Evolutionary conservation across 2,113 vertebrate species (phyloP), one percentile per base, ranked within the genome.

Genomic region (Bubo blakistoni): DNA sequence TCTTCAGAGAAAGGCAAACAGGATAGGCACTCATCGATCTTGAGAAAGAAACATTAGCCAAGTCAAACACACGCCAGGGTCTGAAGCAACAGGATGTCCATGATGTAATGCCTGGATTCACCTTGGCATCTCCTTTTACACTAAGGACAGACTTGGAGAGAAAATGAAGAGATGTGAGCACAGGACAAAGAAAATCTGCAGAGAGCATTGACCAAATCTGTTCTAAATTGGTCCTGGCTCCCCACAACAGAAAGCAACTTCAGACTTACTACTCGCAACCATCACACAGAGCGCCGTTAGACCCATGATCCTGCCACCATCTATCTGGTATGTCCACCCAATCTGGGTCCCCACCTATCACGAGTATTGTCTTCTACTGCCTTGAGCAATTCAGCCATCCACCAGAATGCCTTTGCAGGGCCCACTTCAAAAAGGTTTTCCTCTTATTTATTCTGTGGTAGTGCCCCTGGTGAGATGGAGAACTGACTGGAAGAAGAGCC

Each of bases 21-120:
- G 29, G 85, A 96, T 63, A 59, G 84, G 49, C 57, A 61, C 55
- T 95, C 92, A 94, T 66, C 7, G 85, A 93, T 90, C 83, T 93
- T 76, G 81, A 95, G 81, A 62, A 81, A 74, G 94, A 96, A 96
- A 92, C 69, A 81, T 97, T 93, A 96, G 84, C 97, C 94, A 97
- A 98, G 86, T 58, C 90, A 97, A 98, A 99, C 96, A 98, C 98
- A 97, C 91, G 71, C 93, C 18, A 29, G 94, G 87, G 94, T 97
- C 97, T 98, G 98, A 94, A 98, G 98, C 98, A 98, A 98, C 97
- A 98, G 96, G 73, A 86, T 87, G 88, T 80, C 79, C 73, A 66
- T 80, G 87, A 92, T 78, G 61, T 74, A 74, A 76, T 93, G 89
- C 87, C 79, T 94, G 91, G 93, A 85, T 92, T 95, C 86, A 95